Percentiles rank a stretch among this genome's conserved stretches.
Conservation (phyloP, 2,888 invertebrate species). For the Suillia variegata region DNA sequence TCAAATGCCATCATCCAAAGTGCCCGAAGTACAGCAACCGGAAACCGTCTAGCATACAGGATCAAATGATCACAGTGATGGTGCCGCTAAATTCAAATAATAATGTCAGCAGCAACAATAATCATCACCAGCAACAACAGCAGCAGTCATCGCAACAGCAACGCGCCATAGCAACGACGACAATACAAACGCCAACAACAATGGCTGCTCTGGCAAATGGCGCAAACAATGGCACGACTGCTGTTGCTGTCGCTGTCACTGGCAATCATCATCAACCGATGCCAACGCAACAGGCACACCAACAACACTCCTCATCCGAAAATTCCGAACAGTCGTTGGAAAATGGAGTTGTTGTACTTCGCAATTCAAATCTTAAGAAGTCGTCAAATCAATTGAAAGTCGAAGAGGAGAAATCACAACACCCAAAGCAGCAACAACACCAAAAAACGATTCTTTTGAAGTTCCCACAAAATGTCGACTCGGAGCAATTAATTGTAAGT, state of each 20-base stretch:
- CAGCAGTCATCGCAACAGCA: slow-evolving; percentile 23
- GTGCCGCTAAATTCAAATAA: slow-evolving; percentile 59
- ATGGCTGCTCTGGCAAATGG: slow-evolving; percentile 4
- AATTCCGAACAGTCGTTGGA: slow-evolving; percentile 58
- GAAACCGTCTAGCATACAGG: slow-evolving; percentile 59
- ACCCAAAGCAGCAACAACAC: slow-evolving; percentile 30
- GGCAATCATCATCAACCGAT: slow-evolving; percentile 24
- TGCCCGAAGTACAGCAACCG: slow-evolving; percentile 58
- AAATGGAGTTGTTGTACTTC: slow-evolving; percentile 27
- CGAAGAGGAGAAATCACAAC: slow-evolving; percentile 17
- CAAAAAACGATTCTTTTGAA: slow-evolving; percentile 60
- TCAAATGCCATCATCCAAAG: slow-evolving; percentile 61
- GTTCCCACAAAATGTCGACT: slow-evolving; percentile 56
- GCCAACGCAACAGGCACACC: slow-evolving; percentile 26
- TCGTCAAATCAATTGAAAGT: slow-evolving; percentile 38
- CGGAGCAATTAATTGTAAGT: slow-evolving; percentile 60
- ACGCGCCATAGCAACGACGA: slow-evolving; percentile 14
- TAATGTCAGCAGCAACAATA: slow-evolving; percentile 44
- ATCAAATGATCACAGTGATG: slow-evolving; percentile 62
- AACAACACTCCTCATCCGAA: slow-evolving; percentile 58
- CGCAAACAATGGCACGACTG: slow-evolving; percentile 18
- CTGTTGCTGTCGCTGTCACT: slow-evolving; percentile 2
- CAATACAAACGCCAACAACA: slow-evolving; percentile 20
- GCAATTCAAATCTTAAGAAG: slow-evolving; percentile 52
- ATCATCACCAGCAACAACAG: slow-evolving; percentile 16